Percentiles rank a stretch among this genome's conserved stretches.
These are phyloP conservation scores for Mythimna albipuncta DNA, from an alignment of 2,888 invertebrate genomes.

Conservation along the genomic window DNA sequence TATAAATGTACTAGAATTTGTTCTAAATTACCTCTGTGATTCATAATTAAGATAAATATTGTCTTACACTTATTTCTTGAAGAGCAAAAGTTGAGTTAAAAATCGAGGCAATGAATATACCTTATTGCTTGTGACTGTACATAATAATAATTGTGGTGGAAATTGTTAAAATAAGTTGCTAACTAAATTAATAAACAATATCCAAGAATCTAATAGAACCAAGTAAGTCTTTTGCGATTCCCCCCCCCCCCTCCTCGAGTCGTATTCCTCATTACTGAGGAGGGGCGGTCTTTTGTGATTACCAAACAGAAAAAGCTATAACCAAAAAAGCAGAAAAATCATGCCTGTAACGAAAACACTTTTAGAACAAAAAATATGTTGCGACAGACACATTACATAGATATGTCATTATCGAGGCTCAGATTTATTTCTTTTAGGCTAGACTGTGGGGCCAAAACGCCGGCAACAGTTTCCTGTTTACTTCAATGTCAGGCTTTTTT, in stretches of 20 bases:
- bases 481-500: not conserved
- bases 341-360: not conserved
- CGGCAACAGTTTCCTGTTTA: slow-evolving; percentile 40
- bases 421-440: slow-evolving; percentile 33
- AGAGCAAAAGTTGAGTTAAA: too few species aligned
- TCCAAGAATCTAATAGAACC: not conserved
- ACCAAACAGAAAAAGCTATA: not conserved
- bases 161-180: too few species aligned
- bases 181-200: too few species aligned
- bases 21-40: too few species aligned
- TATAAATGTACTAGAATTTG: too few species aligned
- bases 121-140: too few species aligned
- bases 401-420: slow-evolving; percentile 14
- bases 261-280: too few species aligned
- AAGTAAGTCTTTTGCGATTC: not conserved
- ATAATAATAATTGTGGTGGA: too few species aligned
- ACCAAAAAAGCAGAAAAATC: not conserved
- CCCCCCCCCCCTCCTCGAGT: too few species aligned
- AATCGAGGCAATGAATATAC: too few species aligned
- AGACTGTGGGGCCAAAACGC: slow-evolving; percentile 23
- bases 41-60: too few species aligned
- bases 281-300: not conserved
- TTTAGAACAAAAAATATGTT: slow-evolving; percentile 11
- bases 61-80: too few species aligned
- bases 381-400: slow-evolving; percentile 7